Evolutionary conservation across 1,140 invertebrate species (phyloP), one percentile per base, ranked within the genome.

Genomic region (Drosophila leontia): DNA sequence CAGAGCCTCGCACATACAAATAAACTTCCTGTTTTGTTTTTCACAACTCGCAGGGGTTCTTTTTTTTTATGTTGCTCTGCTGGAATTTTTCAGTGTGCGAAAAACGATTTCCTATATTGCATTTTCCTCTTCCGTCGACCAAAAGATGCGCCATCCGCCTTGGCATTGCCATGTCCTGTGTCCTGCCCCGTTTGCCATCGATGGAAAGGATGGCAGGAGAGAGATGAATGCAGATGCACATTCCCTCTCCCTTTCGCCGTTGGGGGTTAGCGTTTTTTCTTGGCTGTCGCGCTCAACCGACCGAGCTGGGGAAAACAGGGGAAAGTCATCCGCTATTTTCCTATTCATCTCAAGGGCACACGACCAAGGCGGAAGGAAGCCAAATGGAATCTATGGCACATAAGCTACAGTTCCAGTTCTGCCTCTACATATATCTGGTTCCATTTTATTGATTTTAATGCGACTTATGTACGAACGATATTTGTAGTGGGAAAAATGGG

Each of bases 51-150:
- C 50, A 68, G 8, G 42, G n/a, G n/a, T 7, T 17, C 32, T 37
- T 23, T 37, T 50, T 47, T 67, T 58, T 51, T 45, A 19, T 41
- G 26, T 44, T 75, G 34, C 29, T 42, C 34, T 29, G n/a, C 26
- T 58, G 56, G 37, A 74, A 76, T 77, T 71, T 48, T 82, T 72
- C 72, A 80, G 67, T 88, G 84, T 88, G 84, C 85, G 85, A 88
- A 91, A 90, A 91, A 91, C 86, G 86, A 91, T 91, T 91, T 91
- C 86, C 86, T 91, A 91, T 91, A 91, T 91, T 91, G 86, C 86
- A 91, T 86, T 91, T 91, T 91, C 86, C 86, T 86, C 68, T 91
- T 91, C 87, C 86, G 86, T 47, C 67, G 69, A 87, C 82, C 86
- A 68, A 84, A 67, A 82, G 85, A 81, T 85, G 86, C 85, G 62